Percentiles rank a stretch among this genome's conserved stretches.
Evolutionary conservation across 2,888 invertebrate species (phyloP).

Genomic region (Chelonus formosanus): DNA sequence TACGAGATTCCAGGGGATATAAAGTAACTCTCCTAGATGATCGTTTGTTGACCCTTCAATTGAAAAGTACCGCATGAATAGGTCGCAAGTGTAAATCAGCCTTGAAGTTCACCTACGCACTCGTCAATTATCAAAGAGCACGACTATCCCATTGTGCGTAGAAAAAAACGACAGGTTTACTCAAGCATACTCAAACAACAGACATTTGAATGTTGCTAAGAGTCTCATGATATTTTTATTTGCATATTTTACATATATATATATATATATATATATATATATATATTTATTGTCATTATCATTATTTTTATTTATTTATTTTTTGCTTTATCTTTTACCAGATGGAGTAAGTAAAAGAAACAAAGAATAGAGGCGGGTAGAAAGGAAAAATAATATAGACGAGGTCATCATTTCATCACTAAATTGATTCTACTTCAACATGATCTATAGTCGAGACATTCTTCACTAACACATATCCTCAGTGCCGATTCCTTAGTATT

Average conservation of each 20-base stretch:
- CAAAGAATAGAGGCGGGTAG: conserved; percentile 1
- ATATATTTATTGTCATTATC: conserved; percentile 1
- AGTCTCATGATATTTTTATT: conserved; percentile 6
- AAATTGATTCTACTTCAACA: conserved; percentile 17
- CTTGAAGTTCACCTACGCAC: conserved; percentile 37
- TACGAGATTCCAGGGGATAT: conserved; percentile 5
- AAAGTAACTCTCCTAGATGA: not conserved
- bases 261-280: too few species aligned
- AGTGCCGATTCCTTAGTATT: not conserved
- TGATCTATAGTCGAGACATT: conserved; percentile 2
- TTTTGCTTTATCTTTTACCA: not conserved
- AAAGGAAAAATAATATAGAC: conserved; percentile 9
- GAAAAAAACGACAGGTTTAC: conserved; percentile 10
- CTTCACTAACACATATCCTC: not conserved
- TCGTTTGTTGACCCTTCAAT: conserved; percentile 4
- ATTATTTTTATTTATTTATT: conserved; percentile 6
- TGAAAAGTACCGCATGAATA: conserved; percentile 25
- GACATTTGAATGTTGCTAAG: conserved; percentile 1
- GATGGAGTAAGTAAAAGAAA: conserved; percentile 2
- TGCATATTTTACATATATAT: not conserved
- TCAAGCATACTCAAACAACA: not conserved
- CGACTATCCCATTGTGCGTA: conserved; percentile 41
- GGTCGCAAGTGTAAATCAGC: conserved; percentile 42
- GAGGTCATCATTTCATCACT: conserved; percentile 17
- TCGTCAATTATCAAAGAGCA: conserved; percentile 39